Conservation (phyloP, 2,797 vertebrate species). For the Tachyglossus aculeatus region DNA sequence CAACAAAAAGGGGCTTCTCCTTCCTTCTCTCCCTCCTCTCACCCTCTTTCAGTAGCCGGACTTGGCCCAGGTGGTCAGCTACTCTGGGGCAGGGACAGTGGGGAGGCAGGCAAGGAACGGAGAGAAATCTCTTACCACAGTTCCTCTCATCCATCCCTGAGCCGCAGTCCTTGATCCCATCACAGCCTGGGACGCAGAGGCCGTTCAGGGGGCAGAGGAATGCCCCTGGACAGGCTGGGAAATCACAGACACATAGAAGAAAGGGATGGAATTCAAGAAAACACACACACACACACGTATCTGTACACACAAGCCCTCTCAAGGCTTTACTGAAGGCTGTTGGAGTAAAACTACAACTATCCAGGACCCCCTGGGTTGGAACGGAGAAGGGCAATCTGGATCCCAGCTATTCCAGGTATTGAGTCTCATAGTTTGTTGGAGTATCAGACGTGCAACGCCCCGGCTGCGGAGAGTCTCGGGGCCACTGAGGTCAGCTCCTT, state of each 20-base stretch:
- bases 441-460: no score
- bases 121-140: slow-evolving; percentile 79
- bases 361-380: no score
- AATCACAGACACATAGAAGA: slow-evolving; percentile 10
- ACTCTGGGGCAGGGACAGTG: not conserved
- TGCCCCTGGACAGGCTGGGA: slow-evolving; percentile 87
- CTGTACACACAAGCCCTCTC: not conserved
- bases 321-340: not conserved
- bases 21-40: not conserved
- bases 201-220: slow-evolving; percentile 87
- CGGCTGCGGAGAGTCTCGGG: no score
- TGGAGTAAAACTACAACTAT: no score
- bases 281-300: not conserved
- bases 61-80: not conserved
- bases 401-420: no score
- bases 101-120: accelerated
- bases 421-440: no score
- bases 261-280: no score
- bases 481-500: no score
- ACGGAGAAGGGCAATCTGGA: no score
- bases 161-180: slow-evolving; percentile 90
- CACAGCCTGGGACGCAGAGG: slow-evolving; percentile 88
- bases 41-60: not conserved
- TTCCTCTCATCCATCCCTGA: slow-evolving; percentile 91
- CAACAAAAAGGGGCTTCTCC: no score